Conservation (phyloP, 2,113 vertebrate species). For the Hydrolagus affinis region DNA sequence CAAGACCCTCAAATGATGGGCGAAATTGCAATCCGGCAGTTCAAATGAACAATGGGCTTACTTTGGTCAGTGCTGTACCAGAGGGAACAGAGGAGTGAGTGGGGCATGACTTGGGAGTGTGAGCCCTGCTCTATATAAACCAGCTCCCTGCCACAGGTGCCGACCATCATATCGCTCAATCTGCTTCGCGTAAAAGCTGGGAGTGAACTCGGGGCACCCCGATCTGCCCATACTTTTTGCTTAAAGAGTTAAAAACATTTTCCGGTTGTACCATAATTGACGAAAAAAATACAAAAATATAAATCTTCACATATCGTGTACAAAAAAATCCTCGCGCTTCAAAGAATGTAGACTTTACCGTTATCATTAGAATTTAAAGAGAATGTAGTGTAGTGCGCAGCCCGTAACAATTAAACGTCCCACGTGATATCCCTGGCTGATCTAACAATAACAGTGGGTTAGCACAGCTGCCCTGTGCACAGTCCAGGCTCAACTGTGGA, state of each 20-base stretch:
- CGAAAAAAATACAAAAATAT: not conserved
- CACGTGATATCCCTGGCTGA: not conserved
- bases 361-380: not conserved
- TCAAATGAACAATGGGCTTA: not conserved
- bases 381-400: not conserved
- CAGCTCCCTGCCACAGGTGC: not conserved
- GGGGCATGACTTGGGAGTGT: too few species aligned
- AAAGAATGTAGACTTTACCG: not conserved
- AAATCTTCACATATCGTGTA: not conserved
- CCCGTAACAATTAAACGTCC: not conserved
- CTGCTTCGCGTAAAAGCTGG: not conserved
- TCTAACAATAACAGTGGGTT: not conserved
- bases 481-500: too few species aligned
- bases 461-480: too few species aligned
- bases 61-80: not conserved
- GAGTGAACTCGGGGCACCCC: not conserved
- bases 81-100: too few species aligned
- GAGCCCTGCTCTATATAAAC: not conserved
- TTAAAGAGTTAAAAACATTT: constrained; percentile 7
- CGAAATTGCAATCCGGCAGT: not conserved
- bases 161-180: not conserved
- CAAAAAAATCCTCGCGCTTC: not conserved
- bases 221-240: not conserved
- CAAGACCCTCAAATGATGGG: not conserved
- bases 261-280: not conserved